These are phyloP conservation scores for Drosophila repletoides DNA, from an alignment of 1,140 invertebrate species.

Conservation along the genomic window DNA sequence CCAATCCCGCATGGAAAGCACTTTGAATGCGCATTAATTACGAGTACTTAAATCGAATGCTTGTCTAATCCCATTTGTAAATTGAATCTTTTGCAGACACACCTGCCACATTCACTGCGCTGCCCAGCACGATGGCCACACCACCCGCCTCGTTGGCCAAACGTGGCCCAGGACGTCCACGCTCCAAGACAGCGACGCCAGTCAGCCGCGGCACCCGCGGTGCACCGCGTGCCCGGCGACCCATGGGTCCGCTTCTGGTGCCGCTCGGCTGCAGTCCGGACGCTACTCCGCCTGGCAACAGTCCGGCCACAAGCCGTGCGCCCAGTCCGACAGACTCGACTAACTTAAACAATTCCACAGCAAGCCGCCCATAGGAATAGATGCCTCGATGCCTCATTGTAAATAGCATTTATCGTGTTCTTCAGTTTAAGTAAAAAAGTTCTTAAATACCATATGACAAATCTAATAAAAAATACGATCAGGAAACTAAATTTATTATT, in stretches of 20 bases:
- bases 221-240: constrained; percentile 83
- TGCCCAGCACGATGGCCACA: constrained; percentile 18
- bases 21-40: constrained; percentile 10
- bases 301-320: constrained; percentile 74
- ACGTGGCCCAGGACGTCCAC: constrained; percentile 89
- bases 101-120: not conserved
- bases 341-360: constrained; percentile 26
- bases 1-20: constrained; percentile 7
- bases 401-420: not conserved
- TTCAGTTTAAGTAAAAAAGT: not conserved
- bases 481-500: not conserved
- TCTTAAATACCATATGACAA: constrained; percentile 7
- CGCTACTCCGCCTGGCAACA: constrained; percentile 63
- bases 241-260: constrained; percentile 85
- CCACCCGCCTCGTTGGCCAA: constrained; percentile 48
- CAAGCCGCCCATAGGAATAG: not conserved
- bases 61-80: constrained; percentile 13
- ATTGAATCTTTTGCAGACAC: constrained; percentile 26
- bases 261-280: constrained; percentile 84
- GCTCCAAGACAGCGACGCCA: constrained; percentile 86
- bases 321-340: constrained; percentile 48
- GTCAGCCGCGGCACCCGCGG: constrained; percentile 84
- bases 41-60: constrained; percentile 1
- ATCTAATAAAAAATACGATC: constrained; percentile 8
- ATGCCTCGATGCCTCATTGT: constrained; percentile 9